Conservation (phyloP, 2,113 vertebrate species). For the Neogobius melanostomus region DNA sequence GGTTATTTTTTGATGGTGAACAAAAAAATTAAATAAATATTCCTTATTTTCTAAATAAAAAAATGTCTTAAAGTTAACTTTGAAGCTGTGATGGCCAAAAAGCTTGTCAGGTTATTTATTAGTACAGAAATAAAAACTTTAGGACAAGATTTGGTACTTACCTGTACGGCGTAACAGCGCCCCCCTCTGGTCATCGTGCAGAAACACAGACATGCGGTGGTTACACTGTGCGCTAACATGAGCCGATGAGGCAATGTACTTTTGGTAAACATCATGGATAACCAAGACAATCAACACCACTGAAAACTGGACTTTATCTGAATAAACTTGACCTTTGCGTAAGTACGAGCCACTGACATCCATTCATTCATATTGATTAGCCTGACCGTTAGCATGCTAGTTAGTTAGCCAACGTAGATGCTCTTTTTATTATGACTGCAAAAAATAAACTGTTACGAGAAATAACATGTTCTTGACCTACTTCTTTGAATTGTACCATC, state of each 20-base stretch:
- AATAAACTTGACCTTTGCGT: neutral
- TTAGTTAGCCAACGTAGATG: neutral
- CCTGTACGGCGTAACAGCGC: neutral
- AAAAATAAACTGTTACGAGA: neutral
- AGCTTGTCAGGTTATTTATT: too few species aligned
- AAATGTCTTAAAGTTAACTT: too few species aligned
- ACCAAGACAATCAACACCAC: neutral
- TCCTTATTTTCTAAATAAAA: too few species aligned
- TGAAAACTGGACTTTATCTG: conserved; percentile 2
- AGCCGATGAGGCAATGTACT: neutral
- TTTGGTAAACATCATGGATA: neutral
- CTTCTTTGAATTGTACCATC: too few species aligned
- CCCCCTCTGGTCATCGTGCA: neutral
- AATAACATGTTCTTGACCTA: neutral
- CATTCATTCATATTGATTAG: neutral
- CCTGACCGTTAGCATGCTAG: conserved; percentile 1
- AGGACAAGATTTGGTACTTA: too few species aligned
- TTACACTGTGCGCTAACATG: neutral
- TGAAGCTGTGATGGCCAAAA: too few species aligned
- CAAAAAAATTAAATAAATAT: too few species aligned
- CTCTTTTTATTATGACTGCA: neutral
- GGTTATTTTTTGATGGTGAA: too few species aligned
- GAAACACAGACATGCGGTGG: neutral
- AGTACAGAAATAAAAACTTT: too few species aligned
- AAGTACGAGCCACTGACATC: neutral